Evolutionary conservation across 2,113 vertebrate genomes (phyloP).

Genomic region (Talpa occidentalis): DNA sequence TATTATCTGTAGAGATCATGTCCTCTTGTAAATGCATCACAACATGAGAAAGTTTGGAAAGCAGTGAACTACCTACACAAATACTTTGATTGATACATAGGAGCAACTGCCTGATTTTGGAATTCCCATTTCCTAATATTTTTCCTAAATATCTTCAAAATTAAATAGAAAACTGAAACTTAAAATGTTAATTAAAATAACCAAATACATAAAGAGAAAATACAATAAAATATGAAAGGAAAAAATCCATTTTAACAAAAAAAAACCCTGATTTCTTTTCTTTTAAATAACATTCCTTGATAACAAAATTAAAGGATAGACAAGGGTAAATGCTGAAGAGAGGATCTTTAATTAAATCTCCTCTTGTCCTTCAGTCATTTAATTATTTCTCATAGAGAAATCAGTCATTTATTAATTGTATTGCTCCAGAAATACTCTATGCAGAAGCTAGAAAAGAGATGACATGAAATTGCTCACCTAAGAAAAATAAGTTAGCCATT

Average conservation of each 20-base stretch:
- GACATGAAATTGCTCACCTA: neutral
- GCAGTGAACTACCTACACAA: neutral
- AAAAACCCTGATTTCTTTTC: neutral
- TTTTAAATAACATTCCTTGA: neutral
- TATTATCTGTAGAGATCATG: neutral
- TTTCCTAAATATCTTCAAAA: neutral
- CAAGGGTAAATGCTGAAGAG: neutral
- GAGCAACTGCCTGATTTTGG: fast-evolving
- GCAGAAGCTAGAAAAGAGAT: neutral
- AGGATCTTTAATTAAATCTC: neutral
- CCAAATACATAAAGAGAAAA: neutral
- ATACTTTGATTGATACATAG: neutral
- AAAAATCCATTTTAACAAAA: neutral
- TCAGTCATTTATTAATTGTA: neutral
- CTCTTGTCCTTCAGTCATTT: neutral
- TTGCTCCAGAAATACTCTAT: neutral
- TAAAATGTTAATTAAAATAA: neutral
- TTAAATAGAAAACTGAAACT: neutral
- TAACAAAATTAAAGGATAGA: neutral
- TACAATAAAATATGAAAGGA: neutral
- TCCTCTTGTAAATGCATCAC: neutral
- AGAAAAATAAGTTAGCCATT: neutral
- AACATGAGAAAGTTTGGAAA: neutral
- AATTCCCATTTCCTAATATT: neutral
- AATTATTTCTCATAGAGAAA: neutral